Evolutionary conservation across 2,888 invertebrate genomes (phyloP).

Genomic region (Hemicrepidius hirtus): DNA sequence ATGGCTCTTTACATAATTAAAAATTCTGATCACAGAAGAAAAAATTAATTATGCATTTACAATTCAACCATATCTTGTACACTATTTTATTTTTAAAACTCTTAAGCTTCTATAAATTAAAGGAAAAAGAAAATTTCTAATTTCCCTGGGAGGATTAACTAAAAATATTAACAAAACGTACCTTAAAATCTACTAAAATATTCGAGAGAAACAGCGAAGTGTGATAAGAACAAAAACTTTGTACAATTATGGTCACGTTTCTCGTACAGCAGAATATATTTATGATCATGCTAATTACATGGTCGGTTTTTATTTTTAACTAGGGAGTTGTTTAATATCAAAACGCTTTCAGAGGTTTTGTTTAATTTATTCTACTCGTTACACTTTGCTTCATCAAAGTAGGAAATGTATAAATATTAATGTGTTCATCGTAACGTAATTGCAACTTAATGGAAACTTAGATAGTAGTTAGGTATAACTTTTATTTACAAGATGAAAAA

Average conservation of each 20-base stretch:
- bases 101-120: not conserved
- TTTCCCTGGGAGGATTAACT: conserved; percentile 1
- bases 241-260: conserved; percentile 15
- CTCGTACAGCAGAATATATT: conserved; percentile 9
- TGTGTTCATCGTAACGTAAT: too few relatives aligned
- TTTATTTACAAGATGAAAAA: too few relatives aligned
- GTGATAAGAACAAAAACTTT: conserved; percentile 19
- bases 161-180: conserved; percentile 10
- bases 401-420: not conserved
- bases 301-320: conserved; percentile 10
- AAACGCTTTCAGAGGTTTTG: not conserved
- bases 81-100: too few relatives aligned
- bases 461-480: too few relatives aligned
- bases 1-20: too few relatives aligned
- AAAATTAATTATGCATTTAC: too few relatives aligned
- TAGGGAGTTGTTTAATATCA: conserved; percentile 10
- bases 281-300: conserved; percentile 19
- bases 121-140: not conserved
- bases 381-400: not conserved
- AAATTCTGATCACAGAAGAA: too few relatives aligned
- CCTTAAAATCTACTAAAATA: conserved; percentile 8
- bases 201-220: conserved; percentile 1
- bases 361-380: conserved; percentile 1
- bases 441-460: too few relatives aligned
- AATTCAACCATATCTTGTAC: too few relatives aligned